These are phyloP conservation scores for Lagodon rhomboides DNA, from an alignment of 2,797 vertebrate genomes.

Conservation along the genomic window DNA sequence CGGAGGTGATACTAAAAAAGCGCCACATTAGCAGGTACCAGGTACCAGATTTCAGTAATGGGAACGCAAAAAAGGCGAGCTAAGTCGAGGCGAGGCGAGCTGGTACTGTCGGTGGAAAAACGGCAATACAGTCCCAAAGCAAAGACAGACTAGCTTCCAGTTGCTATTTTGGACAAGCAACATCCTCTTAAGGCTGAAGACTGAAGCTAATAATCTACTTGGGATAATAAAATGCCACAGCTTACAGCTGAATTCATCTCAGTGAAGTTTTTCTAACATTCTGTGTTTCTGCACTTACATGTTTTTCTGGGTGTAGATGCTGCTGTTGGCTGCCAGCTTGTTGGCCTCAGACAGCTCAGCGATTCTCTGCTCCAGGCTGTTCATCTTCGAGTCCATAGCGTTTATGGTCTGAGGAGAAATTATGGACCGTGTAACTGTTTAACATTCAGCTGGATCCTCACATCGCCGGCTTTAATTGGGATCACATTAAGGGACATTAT, in stretches of 20 bases:
- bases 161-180: not conserved
- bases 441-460: conserved; percentile 24
- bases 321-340: conserved; percentile 98
- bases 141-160: too few species aligned
- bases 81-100: too few species aligned
- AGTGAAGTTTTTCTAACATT: not conserved
- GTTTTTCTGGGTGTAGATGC: conserved; percentile 98
- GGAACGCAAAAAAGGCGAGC: too few species aligned
- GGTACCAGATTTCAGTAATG: too few species aligned
- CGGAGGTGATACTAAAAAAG: too few species aligned
- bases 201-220: not conserved
- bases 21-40: too few species aligned
- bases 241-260: not conserved
- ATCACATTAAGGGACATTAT: conserved; percentile 10
- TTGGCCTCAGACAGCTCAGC: conserved; percentile 97
- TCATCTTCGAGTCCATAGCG: conserved; percentile 99
- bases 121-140: not conserved
- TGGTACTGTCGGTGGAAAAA: too few species aligned
- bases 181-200: not conserved
- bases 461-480: not conserved
- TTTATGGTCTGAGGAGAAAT: conserved; percentile 92
- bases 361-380: conserved; percentile 97
- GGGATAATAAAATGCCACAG: not conserved
- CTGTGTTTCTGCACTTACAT: conserved; percentile 88
- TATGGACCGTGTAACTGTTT: not conserved